Evolutionary conservation across 1,140 invertebrate species (phyloP).

Genomic region (Telenomus remus): DNA sequence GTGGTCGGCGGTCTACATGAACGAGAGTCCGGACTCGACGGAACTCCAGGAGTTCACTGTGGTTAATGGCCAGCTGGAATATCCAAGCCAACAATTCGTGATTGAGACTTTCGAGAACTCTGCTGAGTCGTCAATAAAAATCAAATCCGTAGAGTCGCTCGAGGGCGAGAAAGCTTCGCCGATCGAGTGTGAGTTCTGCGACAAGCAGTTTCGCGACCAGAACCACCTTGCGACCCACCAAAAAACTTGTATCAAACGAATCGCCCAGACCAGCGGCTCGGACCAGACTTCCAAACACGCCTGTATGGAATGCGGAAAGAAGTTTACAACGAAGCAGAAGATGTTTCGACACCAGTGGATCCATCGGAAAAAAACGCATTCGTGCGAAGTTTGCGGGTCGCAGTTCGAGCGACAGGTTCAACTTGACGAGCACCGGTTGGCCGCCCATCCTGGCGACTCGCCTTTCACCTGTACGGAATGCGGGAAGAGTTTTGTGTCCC

Average conservation of each 20-base stretch:
- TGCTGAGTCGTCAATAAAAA: constrained; percentile 59
- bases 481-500: constrained; percentile 74
- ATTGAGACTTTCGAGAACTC: constrained; percentile 62
- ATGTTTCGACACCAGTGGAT: constrained; percentile 76
- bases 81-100: constrained; percentile 62
- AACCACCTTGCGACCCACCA: constrained; percentile 67
- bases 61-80: constrained; percentile 70
- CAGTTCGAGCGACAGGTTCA: constrained; percentile 72
- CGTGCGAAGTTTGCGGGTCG: constrained; percentile 72
- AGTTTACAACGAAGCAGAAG: constrained; percentile 76
- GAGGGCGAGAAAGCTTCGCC: constrained; percentile 48
- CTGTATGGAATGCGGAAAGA: constrained; percentile 73
- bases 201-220: constrained; percentile 71
- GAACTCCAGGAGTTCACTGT: constrained; percentile 69
- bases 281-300: constrained; percentile 68
- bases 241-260: constrained; percentile 68
- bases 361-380: constrained; percentile 74
- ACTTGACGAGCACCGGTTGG: constrained; percentile 71
- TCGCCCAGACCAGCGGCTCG: constrained; percentile 61
- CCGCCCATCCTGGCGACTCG: constrained; percentile 71
- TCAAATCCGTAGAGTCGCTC: constrained; percentile 56
- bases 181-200: constrained; percentile 72
- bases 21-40: constrained; percentile 49
- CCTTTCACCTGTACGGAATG: constrained; percentile 74
- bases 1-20: constrained; percentile 68